These are phyloP conservation scores for Buphagus erythrorhynchus DNA, from an alignment of 2,797 vertebrate genomes.

Conservation along the genomic window DNA sequence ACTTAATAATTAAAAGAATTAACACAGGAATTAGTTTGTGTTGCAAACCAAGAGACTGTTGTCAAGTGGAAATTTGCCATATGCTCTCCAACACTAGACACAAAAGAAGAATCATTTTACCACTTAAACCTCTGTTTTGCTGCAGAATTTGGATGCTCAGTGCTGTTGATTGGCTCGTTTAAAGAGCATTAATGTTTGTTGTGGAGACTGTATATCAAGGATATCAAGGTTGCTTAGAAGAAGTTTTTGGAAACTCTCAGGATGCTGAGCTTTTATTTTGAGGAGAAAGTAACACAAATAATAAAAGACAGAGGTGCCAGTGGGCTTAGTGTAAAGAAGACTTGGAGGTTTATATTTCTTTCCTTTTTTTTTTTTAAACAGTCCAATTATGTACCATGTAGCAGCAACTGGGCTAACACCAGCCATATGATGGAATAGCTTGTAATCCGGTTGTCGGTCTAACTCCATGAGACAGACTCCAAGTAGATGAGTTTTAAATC, in stretches of 20 bases:
- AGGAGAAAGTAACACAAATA: constrained; percentile 36
- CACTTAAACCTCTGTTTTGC: not conserved
- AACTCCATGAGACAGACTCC: constrained; percentile 50
- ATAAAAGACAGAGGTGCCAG: not conserved
- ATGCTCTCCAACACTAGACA: constrained; percentile 49
- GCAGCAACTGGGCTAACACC: constrained; percentile 70
- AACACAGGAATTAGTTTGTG: not conserved
- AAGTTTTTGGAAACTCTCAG: not conserved
- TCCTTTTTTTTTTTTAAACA: not conserved
- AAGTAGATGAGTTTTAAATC: constrained; percentile 75
- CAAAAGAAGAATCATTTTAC: constrained; percentile 41
- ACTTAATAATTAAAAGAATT: constrained; percentile 55
- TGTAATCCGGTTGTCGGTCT: constrained; percentile 75
- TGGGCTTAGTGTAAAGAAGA: constrained; percentile 12
- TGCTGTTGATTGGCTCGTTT: not conserved
- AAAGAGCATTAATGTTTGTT: not conserved
- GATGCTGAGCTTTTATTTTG: not conserved
- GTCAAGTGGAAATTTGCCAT: constrained; percentile 48
- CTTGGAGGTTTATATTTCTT: not conserved
- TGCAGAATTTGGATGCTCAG: not conserved
- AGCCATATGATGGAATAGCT: constrained; percentile 72
- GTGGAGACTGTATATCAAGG: not conserved
- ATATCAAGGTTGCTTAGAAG: not conserved
- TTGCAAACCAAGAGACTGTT: not conserved
- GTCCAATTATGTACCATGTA: constrained; percentile 51